Percentiles rank a stretch among this genome's conserved stretches.
These are phyloP conservation scores for Phalera bucephala DNA, from an alignment of 2,888 invertebrate genomes.

Conservation along the genomic window DNA sequence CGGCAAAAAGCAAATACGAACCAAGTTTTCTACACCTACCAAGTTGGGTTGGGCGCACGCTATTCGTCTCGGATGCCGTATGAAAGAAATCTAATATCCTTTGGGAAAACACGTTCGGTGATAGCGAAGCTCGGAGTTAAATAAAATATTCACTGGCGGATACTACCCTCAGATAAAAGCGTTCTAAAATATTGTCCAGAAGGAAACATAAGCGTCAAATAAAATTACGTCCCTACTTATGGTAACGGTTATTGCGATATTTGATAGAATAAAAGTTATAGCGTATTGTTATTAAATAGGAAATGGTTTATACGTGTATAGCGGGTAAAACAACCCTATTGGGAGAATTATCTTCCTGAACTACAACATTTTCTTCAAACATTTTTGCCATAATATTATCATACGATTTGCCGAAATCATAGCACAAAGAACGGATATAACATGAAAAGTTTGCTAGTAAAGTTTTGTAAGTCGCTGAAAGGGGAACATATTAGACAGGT, in stretches of 20 bases:
- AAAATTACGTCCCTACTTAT: no score
- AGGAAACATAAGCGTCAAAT: constrained; percentile 12
- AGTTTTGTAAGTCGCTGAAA: constrained; percentile 31
- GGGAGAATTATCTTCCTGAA: no score
- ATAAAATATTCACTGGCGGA: constrained; percentile 61
- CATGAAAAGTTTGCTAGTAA: constrained; percentile 20
- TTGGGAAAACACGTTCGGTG: constrained; percentile 53
- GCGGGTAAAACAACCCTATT: no score
- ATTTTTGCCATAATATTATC: not conserved
- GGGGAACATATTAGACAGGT: constrained; percentile 13
- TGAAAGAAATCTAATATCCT: constrained; percentile 62
- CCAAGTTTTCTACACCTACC: constrained; percentile 42
- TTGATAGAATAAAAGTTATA: no score
- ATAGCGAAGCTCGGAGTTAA: constrained; percentile 49
- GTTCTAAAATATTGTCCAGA: constrained; percentile 32
- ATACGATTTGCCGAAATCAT: not conserved
- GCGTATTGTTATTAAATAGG: no score
- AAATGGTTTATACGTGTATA: no score
- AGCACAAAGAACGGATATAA: not conserved
- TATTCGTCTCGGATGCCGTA: constrained; percentile 35
- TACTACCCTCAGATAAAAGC: constrained; percentile 42
- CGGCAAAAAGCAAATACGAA: constrained; percentile 41
- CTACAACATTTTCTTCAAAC: no score
- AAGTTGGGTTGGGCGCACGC: constrained; percentile 30
- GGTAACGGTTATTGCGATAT: no score